Base-by-base conservation (phyloP, 2,888 invertebrate genomes). In the Drosophila gaucha region DNA sequence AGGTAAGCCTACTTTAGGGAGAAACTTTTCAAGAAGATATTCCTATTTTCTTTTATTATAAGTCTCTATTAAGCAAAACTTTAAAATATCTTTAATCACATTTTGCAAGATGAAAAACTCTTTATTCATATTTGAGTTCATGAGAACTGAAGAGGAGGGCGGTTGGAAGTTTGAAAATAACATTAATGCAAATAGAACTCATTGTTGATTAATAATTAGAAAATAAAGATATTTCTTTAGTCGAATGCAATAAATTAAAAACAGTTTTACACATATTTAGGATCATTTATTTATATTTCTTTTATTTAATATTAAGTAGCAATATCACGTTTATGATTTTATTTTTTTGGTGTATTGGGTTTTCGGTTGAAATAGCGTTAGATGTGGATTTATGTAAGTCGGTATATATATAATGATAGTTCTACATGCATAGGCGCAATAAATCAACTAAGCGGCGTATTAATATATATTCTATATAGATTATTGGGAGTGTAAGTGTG, bases 291-390 rank as follows among this genome's bases (percentile, higher is more conserved):
- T 41, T 16, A 65, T 26, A 71, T 67, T 67, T 0, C 46, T 22
- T 46, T 46, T 22, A 31, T 46, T 33, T 79, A 79, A n/a, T 60
- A 49, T 78, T 82, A 67, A 66, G 67, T 84, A 78, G 74, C 82
- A 74, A 85, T 82, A 82, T 82, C 85, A 82, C 82, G 82, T 82
- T 85, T 79, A 85, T 79, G 82, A 82, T 67, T 78, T 66, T 71
- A n/a, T n/a, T 67, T 39, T 41, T 20, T 16, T 24, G 65, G 63
- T 67, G 39, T 56, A 36, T 52, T 52, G 55, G 57, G 57, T 8
- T 57, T 64, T 55, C 49, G 59, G 18, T 46, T 66, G 64, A 68
- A 16, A 55, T 78, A 57, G 78, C 67, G 49, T 63, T 79, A 71
- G 62, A 49, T 63, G 36, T 66, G 39, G 62, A 64, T 59, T 58